Evolutionary conservation across 2,113 vertebrate genomes (phyloP).

Genomic region (Dicentrarchus labrax): DNA sequence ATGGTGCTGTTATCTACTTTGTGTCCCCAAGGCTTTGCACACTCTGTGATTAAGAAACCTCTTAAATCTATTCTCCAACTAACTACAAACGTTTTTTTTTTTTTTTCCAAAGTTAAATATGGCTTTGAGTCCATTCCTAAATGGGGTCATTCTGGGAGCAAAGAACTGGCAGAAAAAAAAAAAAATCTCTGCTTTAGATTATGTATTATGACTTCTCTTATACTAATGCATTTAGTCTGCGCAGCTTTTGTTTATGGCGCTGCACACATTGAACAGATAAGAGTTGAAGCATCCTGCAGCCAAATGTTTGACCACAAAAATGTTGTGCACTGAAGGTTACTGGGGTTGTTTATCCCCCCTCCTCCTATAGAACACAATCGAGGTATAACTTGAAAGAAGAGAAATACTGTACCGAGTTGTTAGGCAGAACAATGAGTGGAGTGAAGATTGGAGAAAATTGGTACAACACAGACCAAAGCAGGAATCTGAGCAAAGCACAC

Average conservation of each 20-base stretch:
- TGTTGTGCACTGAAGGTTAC: not conserved
- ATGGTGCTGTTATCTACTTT: conserved; percentile 39
- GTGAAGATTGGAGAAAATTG: not conserved
- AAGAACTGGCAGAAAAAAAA: not conserved
- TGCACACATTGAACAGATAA: conserved; percentile 25
- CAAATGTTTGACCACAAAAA: conserved; percentile 26
- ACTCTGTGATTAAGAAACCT: conserved; percentile 46
- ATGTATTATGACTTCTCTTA: conserved; percentile 29
- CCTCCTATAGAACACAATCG: not conserved
- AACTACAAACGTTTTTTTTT: conserved; percentile 37
- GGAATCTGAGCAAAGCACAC: not conserved
- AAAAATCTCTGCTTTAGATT: conserved; percentile 44
- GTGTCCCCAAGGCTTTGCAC: conserved; percentile 50
- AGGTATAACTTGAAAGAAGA: not conserved
- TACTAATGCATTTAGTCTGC: conserved; percentile 19
- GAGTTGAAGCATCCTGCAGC: conserved; percentile 9
- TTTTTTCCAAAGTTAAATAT: conserved; percentile 41
- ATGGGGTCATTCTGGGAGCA: conserved; percentile 54
- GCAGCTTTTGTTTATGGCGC: conserved; percentile 26
- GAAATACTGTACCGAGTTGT: not conserved
- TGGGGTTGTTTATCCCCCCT: not conserved
- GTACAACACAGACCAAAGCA: not conserved
- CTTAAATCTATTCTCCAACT: conserved; percentile 44
- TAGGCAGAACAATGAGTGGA: not conserved
- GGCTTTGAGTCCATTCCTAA: conserved; percentile 39